Evolutionary conservation across 2,797 vertebrate species (phyloP).

Genomic region (Eulemur rubriventer): DNA sequence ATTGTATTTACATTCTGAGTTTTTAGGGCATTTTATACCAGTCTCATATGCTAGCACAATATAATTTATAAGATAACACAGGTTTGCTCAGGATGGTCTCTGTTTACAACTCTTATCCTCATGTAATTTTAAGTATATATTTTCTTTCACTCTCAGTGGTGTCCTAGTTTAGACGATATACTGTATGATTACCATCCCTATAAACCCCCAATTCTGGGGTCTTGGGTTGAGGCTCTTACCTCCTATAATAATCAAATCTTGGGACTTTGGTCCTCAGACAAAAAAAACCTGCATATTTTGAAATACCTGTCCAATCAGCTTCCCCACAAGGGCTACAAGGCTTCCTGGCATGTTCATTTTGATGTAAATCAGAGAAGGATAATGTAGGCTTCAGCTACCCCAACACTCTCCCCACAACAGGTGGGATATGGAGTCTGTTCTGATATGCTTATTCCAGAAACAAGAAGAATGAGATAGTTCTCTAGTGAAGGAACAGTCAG

Average conservation of each 20-base stretch:
- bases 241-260: neutral
- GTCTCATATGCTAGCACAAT: neutral
- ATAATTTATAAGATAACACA: neutral
- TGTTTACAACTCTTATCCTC: neutral
- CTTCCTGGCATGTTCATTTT: neutral
- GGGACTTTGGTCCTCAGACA: neutral
- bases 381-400: neutral
- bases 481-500: neutral
- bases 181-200: neutral
- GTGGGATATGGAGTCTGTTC: neutral
- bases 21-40: neutral
- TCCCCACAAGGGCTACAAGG: neutral
- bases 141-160: neutral
- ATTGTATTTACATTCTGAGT: neutral
- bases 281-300: neutral
- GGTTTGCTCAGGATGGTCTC: neutral
- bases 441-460: neutral
- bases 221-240: neutral
- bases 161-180: neutral
- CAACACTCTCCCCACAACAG: neutral
- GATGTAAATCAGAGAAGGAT: neutral
- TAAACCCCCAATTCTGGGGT: neutral
- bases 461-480: neutral
- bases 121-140: neutral
- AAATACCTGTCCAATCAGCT: neutral